These are phyloP conservation scores for Litoditis marina DNA, from an alignment of 2,888 invertebrate species.

Conservation along the genomic window DNA sequence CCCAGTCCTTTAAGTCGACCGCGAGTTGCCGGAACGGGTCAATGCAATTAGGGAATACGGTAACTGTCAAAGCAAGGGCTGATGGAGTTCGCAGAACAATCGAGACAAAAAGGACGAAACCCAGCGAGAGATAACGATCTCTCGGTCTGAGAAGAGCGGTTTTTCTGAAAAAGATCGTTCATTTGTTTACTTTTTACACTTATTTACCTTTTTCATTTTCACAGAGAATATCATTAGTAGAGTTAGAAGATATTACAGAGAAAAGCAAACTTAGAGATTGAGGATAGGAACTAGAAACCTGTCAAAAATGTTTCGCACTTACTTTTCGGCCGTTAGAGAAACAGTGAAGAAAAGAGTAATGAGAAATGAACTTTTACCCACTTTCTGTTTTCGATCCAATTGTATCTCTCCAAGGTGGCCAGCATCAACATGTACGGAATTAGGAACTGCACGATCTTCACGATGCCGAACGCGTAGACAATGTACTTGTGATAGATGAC, in stretches of 20 bases:
- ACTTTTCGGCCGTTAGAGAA: too few species aligned
- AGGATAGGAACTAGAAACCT: neutral
- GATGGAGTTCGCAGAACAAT: slow-evolving; percentile 32
- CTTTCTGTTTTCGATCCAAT: slow-evolving; percentile 47
- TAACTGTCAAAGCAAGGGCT: slow-evolving; percentile 34
- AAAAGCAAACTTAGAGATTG: too few species aligned
- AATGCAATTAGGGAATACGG: slow-evolving; percentile 36
- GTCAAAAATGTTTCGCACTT: neutral
- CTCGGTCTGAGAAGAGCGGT: slow-evolving; percentile 31
- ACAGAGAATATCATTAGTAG: too few species aligned
- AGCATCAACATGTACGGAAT: slow-evolving; percentile 51
- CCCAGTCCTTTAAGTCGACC: slow-evolving; percentile 42
- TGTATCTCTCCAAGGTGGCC: slow-evolving; percentile 47
- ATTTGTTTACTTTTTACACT: too few species aligned
- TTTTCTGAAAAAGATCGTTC: too few species aligned
- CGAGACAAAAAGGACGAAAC: slow-evolving; percentile 28
- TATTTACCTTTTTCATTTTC: too few species aligned
- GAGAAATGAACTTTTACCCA: slow-evolving; percentile 20
- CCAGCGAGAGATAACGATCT: slow-evolving; percentile 34
- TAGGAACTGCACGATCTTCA: slow-evolving; percentile 45
- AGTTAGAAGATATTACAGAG: too few species aligned
- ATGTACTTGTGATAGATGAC: slow-evolving; percentile 49
- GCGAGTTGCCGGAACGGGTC: slow-evolving; percentile 49
- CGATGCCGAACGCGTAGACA: slow-evolving; percentile 27
- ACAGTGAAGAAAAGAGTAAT: neutral